phyloP scores from a whole-genome alignment of 2,113 vertebrate species.

The Datnioides undecimradiatus region DNA sequence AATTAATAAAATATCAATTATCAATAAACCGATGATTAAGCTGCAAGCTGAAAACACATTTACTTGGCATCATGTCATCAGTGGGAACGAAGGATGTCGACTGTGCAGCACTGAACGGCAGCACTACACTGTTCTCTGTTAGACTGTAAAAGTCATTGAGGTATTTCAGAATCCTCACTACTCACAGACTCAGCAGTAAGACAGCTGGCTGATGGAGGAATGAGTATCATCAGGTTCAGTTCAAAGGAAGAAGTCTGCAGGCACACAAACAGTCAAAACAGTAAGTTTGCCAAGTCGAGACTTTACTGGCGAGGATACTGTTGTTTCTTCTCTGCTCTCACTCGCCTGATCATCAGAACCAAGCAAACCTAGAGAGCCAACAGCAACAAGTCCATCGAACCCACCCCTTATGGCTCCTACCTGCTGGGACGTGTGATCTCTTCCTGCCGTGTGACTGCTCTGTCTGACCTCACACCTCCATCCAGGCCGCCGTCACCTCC shows the following conservation, averaged over 20 bases:
- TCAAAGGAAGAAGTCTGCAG: neutral
- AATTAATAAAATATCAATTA: neutral
- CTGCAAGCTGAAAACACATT: neutral
- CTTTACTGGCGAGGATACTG: neutral
- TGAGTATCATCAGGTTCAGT: neutral
- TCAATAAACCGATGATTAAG: neutral
- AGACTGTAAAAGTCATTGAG: neutral
- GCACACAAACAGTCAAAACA: neutral
- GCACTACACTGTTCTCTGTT: neutral
- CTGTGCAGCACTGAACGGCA: too few relatives aligned
- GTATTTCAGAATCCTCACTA: too few relatives aligned
- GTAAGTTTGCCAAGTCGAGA: neutral
- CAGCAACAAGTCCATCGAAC: neutral
- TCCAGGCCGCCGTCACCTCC: slow-evolving; percentile 34
- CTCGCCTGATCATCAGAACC: neutral
- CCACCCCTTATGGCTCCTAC: slow-evolving; percentile 17
- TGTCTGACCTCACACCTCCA: slow-evolving; percentile 43
- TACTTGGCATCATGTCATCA: neutral
- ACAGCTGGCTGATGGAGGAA: neutral
- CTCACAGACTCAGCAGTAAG: neutral
- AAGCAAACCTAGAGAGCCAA: neutral
- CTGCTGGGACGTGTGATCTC: slow-evolving; percentile 35
- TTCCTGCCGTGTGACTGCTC: slow-evolving; percentile 20
- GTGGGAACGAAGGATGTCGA: too few relatives aligned
- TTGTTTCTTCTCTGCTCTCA: neutral